These are phyloP conservation scores for Diachasma alloeum DNA, from an alignment of 1,140 invertebrate genomes.

Conservation along the genomic window DNA sequence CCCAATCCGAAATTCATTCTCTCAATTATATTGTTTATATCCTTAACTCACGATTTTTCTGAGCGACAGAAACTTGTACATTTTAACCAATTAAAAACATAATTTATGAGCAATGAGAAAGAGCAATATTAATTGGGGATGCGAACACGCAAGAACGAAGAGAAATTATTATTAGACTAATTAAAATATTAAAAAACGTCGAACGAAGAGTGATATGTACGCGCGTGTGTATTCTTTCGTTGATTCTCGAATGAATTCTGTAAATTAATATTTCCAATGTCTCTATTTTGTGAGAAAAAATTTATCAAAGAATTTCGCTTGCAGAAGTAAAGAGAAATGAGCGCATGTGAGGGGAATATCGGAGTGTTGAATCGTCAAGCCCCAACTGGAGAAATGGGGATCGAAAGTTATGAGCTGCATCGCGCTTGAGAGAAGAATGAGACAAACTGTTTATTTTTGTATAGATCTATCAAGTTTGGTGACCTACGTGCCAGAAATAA, in stretches of 20 bases:
- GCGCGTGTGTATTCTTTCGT: no score
- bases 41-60: no score
- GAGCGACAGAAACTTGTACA: no score
- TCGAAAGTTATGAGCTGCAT: slow-evolving; percentile 1
- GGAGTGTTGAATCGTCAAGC: neutral
- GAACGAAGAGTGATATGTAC: no score
- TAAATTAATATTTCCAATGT: neutral
- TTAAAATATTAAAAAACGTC: no score
- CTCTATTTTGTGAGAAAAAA: neutral
- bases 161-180: no score
- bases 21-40: no score
- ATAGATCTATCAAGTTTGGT: slow-evolving; percentile 48
- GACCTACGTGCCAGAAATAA: slow-evolving; percentile 49
- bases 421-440: slow-evolving; percentile 36
- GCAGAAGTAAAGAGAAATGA: slow-evolving; percentile 19
- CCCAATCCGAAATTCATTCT: neutral
- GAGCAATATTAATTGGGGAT: no score
- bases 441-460: slow-evolving; percentile 57
- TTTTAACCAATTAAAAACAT: no score
- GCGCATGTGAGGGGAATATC: neutral
- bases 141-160: no score
- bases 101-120: no score
- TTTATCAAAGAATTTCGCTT: slow-evolving; percentile 17
- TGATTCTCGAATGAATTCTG: neutral
- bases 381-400: neutral